Evolutionary conservation across 2,888 invertebrate species (phyloP).

Genomic region (Oscheius sp.): DNA sequence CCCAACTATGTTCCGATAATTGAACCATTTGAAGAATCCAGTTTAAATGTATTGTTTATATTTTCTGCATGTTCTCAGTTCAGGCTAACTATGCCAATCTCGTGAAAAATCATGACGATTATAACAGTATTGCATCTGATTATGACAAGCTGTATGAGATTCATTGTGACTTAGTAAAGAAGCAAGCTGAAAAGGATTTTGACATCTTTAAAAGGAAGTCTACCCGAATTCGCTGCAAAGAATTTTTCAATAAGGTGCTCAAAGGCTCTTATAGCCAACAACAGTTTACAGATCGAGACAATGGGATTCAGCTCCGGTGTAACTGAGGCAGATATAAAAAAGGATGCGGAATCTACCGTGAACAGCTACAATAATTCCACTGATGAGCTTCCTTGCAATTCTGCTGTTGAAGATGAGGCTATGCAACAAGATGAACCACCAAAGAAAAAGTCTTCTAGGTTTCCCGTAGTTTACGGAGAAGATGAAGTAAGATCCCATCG

Average conservation of each 20-base stretch:
- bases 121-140: neutral
- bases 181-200: conserved; percentile 28
- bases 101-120: neutral
- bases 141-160: neutral
- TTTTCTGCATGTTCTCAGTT: neutral
- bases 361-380: neutral
- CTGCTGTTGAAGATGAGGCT: neutral
- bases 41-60: neutral
- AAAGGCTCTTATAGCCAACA: neutral
- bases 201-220: neutral
- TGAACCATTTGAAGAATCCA: neutral
- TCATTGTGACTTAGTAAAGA: conserved; percentile 14
- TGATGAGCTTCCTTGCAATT: neutral
- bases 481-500: conserved; percentile 16
- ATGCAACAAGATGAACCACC: conserved; percentile 1
- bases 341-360: conserved; percentile 30
- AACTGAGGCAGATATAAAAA: conserved; percentile 11
- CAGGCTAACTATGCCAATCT: conserved; percentile 19
- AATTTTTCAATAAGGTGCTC: conserved; percentile 19
- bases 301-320: conserved; percentile 39
- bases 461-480: conserved; percentile 37
- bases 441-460: conserved; percentile 16
- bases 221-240: neutral
- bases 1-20: neutral
- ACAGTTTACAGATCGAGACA: conserved; percentile 14